These are phyloP conservation scores for Acronicta aceris DNA, from an alignment of 2,888 invertebrate species.

Conservation along the genomic window DNA sequence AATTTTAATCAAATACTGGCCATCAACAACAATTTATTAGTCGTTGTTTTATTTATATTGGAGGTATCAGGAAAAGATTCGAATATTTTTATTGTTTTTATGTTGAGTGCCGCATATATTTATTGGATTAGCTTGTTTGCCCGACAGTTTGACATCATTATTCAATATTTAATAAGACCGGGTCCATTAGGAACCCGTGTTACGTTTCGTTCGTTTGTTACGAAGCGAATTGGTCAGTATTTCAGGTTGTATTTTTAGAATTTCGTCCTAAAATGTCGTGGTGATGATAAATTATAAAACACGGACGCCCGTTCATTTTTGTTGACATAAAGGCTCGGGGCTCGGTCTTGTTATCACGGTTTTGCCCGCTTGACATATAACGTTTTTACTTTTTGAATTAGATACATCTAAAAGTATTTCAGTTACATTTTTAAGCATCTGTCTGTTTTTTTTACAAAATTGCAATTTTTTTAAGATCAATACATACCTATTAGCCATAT, in stretches of 20 bases:
- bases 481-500: too few species aligned
- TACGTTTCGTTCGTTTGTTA: conserved; percentile 41
- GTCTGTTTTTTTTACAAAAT: conserved; percentile 9
- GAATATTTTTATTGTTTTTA: background rate
- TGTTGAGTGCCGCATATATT: conserved; percentile 3
- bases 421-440: conserved; percentile 14
- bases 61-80: background rate
- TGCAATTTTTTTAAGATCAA: too few species aligned
- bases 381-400: conserved; percentile 31
- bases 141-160: conserved; percentile 46
- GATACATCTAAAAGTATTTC: conserved; percentile 36
- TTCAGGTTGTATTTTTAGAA: conserved; percentile 44
- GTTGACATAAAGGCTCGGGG: conserved; percentile 49
- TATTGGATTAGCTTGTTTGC: conserved; percentile 30
- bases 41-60: background rate
- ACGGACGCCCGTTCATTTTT: conserved; percentile 45
- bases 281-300: conserved; percentile 52
- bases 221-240: conserved; percentile 41
- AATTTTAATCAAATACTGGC: too few species aligned
- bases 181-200: conserved; percentile 43
- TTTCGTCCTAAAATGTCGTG: conserved; percentile 47
- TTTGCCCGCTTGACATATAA: conserved; percentile 37
- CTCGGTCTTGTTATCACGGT: conserved; percentile 34
- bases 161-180: conserved; percentile 59
- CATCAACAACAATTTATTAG: background rate